These are phyloP conservation scores for Acrocephalus scirpaceus DNA, from an alignment of 2,797 vertebrate species.

Conservation along the genomic window DNA sequence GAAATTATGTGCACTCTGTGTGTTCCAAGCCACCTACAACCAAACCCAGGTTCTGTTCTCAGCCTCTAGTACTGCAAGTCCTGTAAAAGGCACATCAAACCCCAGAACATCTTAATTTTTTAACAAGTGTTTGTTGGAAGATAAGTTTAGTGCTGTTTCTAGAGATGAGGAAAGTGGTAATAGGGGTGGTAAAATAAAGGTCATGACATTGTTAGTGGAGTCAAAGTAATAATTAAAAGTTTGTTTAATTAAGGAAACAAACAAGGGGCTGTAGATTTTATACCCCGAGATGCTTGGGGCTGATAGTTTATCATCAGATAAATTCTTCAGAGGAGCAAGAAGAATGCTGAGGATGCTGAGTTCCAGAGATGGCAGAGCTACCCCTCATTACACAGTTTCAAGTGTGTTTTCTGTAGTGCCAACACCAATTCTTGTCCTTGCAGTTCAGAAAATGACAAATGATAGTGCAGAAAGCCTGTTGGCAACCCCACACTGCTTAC, in stretches of 20 bases:
- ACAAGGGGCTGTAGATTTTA: not conserved
- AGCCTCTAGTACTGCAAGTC: not conserved
- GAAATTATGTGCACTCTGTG: not conserved
- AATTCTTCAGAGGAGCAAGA: not conserved
- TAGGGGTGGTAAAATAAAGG: not conserved
- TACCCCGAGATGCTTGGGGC: not conserved
- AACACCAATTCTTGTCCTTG: not conserved
- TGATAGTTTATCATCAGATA: not conserved
- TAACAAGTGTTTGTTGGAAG: not conserved
- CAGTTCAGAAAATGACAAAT: not conserved
- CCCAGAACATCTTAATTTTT: not conserved
- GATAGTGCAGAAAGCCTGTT: not conserved
- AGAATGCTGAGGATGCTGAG: not conserved
- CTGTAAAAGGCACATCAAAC: not conserved
- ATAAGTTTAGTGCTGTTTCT: not conserved
- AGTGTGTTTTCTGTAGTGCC: not conserved
- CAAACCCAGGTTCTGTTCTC: not conserved
- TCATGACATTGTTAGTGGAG: not conserved
- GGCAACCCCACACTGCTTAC: not conserved
- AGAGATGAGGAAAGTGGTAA: not conserved
- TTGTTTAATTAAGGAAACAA: not conserved
- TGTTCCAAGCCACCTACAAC: not conserved
- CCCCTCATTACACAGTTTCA: not conserved
- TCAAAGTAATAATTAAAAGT: not conserved
- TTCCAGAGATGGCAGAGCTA: not conserved